phyloP scores from a whole-genome alignment of 1,140 invertebrate genomes.

The Euura lappo region DNA sequence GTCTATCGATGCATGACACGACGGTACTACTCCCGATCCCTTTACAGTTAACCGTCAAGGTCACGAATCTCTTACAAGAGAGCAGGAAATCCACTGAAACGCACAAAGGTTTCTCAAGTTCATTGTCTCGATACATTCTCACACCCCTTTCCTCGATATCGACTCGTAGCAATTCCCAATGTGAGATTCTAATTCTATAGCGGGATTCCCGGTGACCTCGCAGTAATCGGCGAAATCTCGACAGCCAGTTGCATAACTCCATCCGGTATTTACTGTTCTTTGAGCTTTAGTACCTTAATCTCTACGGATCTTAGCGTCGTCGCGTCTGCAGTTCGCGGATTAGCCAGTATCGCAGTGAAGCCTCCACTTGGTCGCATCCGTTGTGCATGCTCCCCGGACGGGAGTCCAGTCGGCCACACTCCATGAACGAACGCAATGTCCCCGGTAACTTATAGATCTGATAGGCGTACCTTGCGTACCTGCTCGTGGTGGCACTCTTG shows the following conservation, averaged over 20 bases:
- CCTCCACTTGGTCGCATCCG: not conserved
- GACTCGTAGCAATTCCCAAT: not conserved
- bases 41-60: not conserved
- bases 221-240: not conserved
- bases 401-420: not conserved
- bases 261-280: not conserved
- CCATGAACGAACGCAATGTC: not conserved
- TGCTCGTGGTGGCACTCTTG: not conserved
- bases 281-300: slow-evolving; percentile 23
- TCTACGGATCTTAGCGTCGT: slow-evolving; percentile 31
- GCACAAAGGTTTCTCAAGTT: not conserved
- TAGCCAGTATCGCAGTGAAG: slow-evolving; percentile 22
- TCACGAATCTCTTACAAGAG: not conserved
- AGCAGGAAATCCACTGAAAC: not conserved
- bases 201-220: not conserved
- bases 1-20: not conserved
- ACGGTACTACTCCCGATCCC: not conserved
- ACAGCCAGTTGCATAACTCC: not conserved
- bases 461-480: slow-evolving; percentile 2
- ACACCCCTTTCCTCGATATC: too few species aligned
- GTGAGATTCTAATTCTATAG: not conserved
- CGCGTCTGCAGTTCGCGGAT: slow-evolving; percentile 30
- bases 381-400: not conserved
- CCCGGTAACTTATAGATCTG: slow-evolving; percentile 12
- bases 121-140: not conserved